phyloP scores from a whole-genome alignment of 30 jellyfish, hydroid and myxozoan genomes.

The Turritopsis dohrnii region DNA sequence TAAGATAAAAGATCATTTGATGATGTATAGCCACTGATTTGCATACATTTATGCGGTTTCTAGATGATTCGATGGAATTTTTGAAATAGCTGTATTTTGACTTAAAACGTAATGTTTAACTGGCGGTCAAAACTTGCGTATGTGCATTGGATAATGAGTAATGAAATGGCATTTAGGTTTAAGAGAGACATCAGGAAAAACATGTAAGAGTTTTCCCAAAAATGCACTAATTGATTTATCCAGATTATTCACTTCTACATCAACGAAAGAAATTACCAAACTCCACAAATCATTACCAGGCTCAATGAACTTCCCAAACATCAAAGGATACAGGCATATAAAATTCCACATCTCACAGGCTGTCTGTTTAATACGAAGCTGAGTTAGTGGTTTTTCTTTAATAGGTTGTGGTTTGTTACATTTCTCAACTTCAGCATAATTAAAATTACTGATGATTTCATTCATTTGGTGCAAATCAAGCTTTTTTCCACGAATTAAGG shows the following conservation, averaged over 20 bases:
- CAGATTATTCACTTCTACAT: not conserved
- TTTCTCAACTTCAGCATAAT: constrained; percentile 7
- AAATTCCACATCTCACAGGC: constrained; percentile 9
- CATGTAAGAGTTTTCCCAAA: not conserved
- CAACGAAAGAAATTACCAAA: not conserved
- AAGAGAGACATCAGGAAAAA: not conserved
- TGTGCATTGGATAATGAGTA: too few relatives aligned
- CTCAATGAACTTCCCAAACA: constrained; percentile 9
- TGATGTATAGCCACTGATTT: constrained; percentile 7
- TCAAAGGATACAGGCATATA: not conserved
- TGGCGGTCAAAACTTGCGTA: too few relatives aligned
- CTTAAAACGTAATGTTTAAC: not conserved
- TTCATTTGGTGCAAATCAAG: not conserved
- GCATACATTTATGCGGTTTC: not conserved
- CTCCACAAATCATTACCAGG: not conserved
- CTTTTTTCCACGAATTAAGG: not conserved
- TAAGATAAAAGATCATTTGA: not conserved
- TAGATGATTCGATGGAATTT: not conserved
- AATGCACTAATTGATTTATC: not conserved
- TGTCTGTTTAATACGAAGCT: too few relatives aligned
- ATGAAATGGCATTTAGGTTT: not conserved
- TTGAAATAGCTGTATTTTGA: not conserved
- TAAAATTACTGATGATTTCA: not conserved
- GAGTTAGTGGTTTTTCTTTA: too few relatives aligned
- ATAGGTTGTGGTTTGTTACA: not conserved